phyloP scores from a whole-genome alignment of 2,797 vertebrate species.

The Denticeps clupeoides region DNA sequence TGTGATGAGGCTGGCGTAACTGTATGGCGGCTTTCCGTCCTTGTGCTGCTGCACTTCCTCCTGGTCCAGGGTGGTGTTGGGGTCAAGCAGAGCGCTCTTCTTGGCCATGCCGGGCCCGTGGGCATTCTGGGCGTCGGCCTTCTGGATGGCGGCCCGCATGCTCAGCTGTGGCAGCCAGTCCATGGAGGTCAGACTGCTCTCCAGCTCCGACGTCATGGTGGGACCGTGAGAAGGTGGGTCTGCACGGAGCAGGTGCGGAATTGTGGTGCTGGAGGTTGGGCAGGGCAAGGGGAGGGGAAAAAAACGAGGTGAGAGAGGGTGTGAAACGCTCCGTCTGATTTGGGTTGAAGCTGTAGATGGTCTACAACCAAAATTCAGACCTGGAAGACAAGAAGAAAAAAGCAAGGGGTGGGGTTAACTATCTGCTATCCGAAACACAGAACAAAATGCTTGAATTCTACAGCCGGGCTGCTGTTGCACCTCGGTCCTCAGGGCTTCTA shows the following conservation, averaged over 20 bases:
- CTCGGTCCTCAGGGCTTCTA: too few relatives aligned
- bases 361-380: slow-evolving; percentile 31
- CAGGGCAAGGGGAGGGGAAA: slow-evolving; percentile 21
- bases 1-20: slow-evolving; percentile 88
- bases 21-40: slow-evolving; percentile 85
- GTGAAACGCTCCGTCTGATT: slow-evolving; percentile 26
- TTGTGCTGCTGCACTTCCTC: slow-evolving; percentile 88
- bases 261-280: neutral
- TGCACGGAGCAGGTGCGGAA: too few relatives aligned
- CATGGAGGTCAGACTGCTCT: slow-evolving; percentile 91
- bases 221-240: slow-evolving; percentile 47
- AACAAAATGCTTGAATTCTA: too few relatives aligned
- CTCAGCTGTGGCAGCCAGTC: slow-evolving; percentile 89
- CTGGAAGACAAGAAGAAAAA: slow-evolving; percentile 34
- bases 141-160: slow-evolving; percentile 85
- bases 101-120: slow-evolving; percentile 77
- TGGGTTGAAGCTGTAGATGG: slow-evolving; percentile 7
- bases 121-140: slow-evolving; percentile 73
- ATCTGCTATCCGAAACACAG: too few relatives aligned
- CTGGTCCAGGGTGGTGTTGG: slow-evolving; percentile 84
- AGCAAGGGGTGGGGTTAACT: too few relatives aligned
- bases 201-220: slow-evolving; percentile 88
- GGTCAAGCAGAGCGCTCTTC: slow-evolving; percentile 74
- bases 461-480: too few relatives aligned
- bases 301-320: slow-evolving; percentile 18